phyloP scores from a whole-genome alignment of 2,888 invertebrate species.

The Caenorhabditis parvicauda region DNA sequence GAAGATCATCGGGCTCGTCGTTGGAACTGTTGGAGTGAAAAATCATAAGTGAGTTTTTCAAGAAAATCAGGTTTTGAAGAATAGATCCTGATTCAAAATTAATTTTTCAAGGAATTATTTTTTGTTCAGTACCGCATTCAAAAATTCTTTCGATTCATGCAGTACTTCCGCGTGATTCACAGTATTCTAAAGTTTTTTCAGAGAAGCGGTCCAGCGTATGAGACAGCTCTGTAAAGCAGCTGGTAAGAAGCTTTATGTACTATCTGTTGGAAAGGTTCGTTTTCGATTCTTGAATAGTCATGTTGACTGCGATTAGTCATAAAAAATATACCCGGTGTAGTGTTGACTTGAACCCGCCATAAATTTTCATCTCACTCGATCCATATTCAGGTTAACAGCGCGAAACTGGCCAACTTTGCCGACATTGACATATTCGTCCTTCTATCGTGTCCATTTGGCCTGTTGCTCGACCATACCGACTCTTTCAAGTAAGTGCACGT shows the following conservation, averaged over 20 bases:
- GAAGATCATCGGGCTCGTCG: slow-evolving; percentile 77
- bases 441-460: slow-evolving; percentile 87
- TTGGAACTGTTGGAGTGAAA: slow-evolving; percentile 84
- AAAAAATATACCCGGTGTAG: too few relatives aligned
- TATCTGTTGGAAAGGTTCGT: slow-evolving; percentile 81
- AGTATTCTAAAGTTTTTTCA: neutral
- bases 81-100: neutral
- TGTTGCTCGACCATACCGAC: slow-evolving; percentile 74
- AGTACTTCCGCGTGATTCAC: too few relatives aligned
- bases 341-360: too few relatives aligned
- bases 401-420: slow-evolving; percentile 90
- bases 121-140: too few relatives aligned
- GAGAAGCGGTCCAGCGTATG: slow-evolving; percentile 54
- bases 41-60: slow-evolving; percentile 65
- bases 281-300: neutral
- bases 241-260: slow-evolving; percentile 83
- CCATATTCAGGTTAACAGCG: slow-evolving; percentile 76
- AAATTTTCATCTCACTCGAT: too few relatives aligned
- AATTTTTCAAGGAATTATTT: neutral
- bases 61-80: neutral
- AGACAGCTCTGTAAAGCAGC: slow-evolving; percentile 71
- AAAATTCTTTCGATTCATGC: neutral
- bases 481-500: slow-evolving; percentile 85
- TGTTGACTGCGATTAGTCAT: too few relatives aligned
- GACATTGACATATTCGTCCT: slow-evolving; percentile 84